Evolutionary conservation across 2,797 vertebrate genomes (phyloP), one percentile per base, ranked within the genome.

Genomic region (Urosaurus nigricauda): DNA sequence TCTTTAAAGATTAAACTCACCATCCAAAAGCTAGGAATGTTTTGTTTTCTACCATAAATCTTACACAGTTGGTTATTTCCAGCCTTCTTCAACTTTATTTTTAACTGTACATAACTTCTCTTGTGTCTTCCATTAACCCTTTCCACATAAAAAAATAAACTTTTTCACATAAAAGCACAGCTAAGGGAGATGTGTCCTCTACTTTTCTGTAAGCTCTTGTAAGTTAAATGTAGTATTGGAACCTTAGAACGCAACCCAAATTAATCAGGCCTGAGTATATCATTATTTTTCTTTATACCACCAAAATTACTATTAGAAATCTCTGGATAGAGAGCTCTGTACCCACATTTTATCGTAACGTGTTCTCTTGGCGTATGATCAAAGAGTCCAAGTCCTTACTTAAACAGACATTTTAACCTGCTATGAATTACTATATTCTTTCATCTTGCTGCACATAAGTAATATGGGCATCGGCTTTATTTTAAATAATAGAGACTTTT

Each of bases 371-470:
- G 79, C 92, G 53, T 90, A 60, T 89, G 4, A 0, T 85, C 89
- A 92, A 84, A 92, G 40, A 92, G 75, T 78, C 68, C 90, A 89
- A 91, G 13, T 65, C 86, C 89, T 86, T 68, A 75, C 93, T 84
- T 87, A 65, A 70, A 90, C 88, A 88, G 68, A 87, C 89, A 16
- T 74, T 79, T 26, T 37, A 56, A 91, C 51, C 32, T 88, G 17
- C 82, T 75, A 58, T 86, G 79, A 71, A 29, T 90, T 79, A 53
- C 92, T 83, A 84, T 88, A n/a, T 17, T 84, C 80, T 92, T 92
- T 84, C 1, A 3, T 90, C 32, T 14, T n/a, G 87, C 24, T 60
- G 51, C 5, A 43, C 53, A 56, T 32, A 83, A 71, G 68, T 47
- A 56, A 70, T 40, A 9, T 3, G 8, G n/a, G 12, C 2, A 32